Evolutionary conservation across 1,140 invertebrate genomes (phyloP), one percentile per base, ranked within the genome.

Genomic region (Bombus fervidus): DNA sequence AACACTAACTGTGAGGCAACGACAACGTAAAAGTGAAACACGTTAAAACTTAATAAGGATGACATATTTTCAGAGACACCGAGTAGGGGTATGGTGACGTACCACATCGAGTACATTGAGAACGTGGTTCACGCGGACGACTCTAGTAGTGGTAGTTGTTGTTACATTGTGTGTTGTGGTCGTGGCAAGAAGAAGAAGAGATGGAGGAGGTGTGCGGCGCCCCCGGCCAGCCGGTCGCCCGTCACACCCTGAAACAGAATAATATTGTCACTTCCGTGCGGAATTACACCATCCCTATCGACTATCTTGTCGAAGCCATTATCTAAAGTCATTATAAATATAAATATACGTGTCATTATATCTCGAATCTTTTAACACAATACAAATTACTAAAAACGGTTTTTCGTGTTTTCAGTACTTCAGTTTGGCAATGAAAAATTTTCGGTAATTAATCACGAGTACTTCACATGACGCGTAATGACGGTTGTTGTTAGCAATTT

Each of bases 211-310:
- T 95, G 94, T 95, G 94, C 94, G 94, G 94, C 94, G 94, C 92
- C 94, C 94, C 94, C 94, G 94, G 94, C 94, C 94, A 95, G 94
- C 94, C 94, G 94, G 94, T 95, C 94, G 94, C 94, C 94, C 92
- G 93, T 95, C 94, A 95, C 94, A 95, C 94, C 94, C 94, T 95
- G 94, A 95, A 95, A 95, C 94, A 95, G 92, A 94, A 95, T 93
- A 94, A 94, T 86, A 93, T 94, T 92, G 93, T 94, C 93, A 94
- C 91, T 93, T 91, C 91, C 91, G 90, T 93, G 92, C 88, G 91
- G 89, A 89, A 91, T 92, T 68, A 83, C 66, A 59, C 53, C 68
- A 22, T 87, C 87, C 76, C 88, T 89, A 89, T 72, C 89, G 85
- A 83, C 77, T 90, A 89, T 76, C 74, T 81, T 22, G 75, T 64